Conservation (phyloP, 1,140 invertebrate genomes). For the Drepana arcuata region DNA sequence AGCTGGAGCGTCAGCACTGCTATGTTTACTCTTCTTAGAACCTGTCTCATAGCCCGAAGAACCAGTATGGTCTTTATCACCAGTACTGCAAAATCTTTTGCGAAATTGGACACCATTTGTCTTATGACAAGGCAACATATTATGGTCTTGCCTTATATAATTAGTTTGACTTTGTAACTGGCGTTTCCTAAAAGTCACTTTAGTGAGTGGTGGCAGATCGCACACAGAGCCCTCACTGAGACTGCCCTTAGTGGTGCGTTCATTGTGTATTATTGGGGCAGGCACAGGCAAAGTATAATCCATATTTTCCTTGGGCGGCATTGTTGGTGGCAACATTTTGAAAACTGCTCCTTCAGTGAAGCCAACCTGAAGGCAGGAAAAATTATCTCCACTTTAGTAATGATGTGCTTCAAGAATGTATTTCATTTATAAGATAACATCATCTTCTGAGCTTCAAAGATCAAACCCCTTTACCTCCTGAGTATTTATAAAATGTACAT, state of each 20-base stretch:
- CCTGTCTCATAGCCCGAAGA: constrained; percentile 52
- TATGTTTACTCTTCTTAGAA: constrained; percentile 34
- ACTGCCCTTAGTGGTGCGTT: constrained; percentile 39
- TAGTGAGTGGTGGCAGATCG: constrained; percentile 37
- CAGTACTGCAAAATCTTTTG: constrained; percentile 38
- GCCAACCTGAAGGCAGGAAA: constrained; percentile 71
- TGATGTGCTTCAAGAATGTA: constrained; percentile 63
- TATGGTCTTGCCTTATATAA: constrained; percentile 30
- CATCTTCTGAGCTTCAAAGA: constrained; percentile 66
- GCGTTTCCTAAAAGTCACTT: constrained; percentile 34
- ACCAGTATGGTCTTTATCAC: constrained; percentile 45
- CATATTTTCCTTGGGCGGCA: constrained; percentile 54
- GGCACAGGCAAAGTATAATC: constrained; percentile 39
- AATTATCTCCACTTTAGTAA: constrained; percentile 71
- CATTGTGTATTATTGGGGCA: constrained; percentile 23
- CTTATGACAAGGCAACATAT: constrained; percentile 26
- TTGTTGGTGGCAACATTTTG: constrained; percentile 60
- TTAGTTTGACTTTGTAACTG: constrained; percentile 31
- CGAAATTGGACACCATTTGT: constrained; percentile 26
- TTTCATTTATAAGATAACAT: constrained; percentile 49
- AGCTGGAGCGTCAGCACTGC: constrained; percentile 21
- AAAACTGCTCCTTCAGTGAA: constrained; percentile 66
- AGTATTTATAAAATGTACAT: too few relatives aligned
- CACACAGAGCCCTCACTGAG: constrained; percentile 57
- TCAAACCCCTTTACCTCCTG: constrained; percentile 53